Evolutionary conservation across 2,797 vertebrate species (phyloP).

Genomic region (Poecilia gillii): DNA sequence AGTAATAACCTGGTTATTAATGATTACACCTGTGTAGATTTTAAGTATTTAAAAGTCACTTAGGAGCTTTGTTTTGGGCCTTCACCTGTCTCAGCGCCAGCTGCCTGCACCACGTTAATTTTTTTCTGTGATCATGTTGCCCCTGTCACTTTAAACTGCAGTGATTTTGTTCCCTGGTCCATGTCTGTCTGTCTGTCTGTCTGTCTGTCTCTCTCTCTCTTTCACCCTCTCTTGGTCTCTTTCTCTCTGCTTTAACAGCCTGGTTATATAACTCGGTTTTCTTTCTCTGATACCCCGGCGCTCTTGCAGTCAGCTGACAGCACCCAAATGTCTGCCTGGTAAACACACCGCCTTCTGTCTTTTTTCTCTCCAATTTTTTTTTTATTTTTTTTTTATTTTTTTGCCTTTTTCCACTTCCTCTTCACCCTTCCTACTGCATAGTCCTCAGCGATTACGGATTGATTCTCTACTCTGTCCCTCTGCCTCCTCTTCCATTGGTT

Average conservation of each 20-base stretch:
- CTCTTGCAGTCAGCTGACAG: slow-evolving; percentile 80
- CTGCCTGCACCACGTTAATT: slow-evolving; percentile 42
- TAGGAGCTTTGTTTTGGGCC: slow-evolving; percentile 42
- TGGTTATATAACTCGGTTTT: slow-evolving; percentile 79
- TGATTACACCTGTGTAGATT: slow-evolving; percentile 35
- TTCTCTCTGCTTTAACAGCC: slow-evolving; percentile 66
- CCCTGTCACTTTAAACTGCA: slow-evolving; percentile 70
- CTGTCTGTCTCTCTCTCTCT: slow-evolving; percentile 50
- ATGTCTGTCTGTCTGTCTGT: slow-evolving; percentile 60
- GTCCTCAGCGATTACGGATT: slow-evolving; percentile 81
- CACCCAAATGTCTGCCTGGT: slow-evolving; percentile 76
- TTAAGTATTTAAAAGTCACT: slow-evolving; percentile 49
- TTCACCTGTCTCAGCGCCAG: slow-evolving; percentile 39
- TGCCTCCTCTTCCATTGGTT: slow-evolving; percentile 79
- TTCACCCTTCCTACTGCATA: slow-evolving; percentile 55
- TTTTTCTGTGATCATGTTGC: slow-evolving; percentile 62
- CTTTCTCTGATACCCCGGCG: slow-evolving; percentile 74
- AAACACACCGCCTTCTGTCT: slow-evolving; percentile 74
- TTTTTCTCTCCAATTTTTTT: slow-evolving; percentile 49
- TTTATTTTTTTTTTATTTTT: slow-evolving; percentile 7
- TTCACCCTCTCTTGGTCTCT: slow-evolving; percentile 40
- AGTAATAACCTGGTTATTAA: slow-evolving; percentile 58
- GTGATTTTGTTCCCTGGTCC: slow-evolving; percentile 28
- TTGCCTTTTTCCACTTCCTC: slow-evolving; percentile 38
- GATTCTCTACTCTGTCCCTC: slow-evolving; percentile 79